A percentile compares a stretch with the other conserved stretches of the same genome.
Conservation (phyloP, 2,888 invertebrate species). For the Ischnura elegans region DNA sequence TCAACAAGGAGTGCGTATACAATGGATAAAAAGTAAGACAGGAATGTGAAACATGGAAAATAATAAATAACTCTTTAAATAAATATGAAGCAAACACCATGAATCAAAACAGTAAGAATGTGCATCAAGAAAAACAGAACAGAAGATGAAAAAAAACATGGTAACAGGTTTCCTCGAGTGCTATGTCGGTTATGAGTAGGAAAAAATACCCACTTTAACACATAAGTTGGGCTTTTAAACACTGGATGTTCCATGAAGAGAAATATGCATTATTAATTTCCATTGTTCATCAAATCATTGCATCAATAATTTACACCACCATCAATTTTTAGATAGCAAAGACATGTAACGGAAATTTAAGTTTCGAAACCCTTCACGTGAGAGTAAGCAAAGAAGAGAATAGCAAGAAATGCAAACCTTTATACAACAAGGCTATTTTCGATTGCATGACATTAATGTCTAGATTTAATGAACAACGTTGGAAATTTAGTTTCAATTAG, state of each 20-base stretch:
- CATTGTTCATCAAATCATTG: background rate
- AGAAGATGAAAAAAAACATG: background rate
- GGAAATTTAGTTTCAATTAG: background rate
- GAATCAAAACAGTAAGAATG: background rate
- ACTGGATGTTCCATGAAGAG: background rate
- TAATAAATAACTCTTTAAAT: conserved; percentile 26
- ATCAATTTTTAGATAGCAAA: background rate
- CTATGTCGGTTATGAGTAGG: background rate
- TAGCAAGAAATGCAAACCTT: background rate
- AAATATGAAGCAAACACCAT: background rate
- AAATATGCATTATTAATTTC: background rate
- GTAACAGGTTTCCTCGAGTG: background rate
- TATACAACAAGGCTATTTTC: background rate
- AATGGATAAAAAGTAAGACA: conserved; percentile 2
- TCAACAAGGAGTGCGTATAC: conserved; percentile 8
- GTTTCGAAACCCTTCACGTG: too few relatives aligned
- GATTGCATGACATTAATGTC: background rate
- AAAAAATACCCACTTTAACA: background rate
- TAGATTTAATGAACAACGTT: background rate
- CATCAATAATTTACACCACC: too few relatives aligned
- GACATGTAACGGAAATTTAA: too few relatives aligned
- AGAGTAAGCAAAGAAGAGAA: too few relatives aligned
- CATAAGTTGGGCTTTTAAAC: background rate
- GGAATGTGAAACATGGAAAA: background rate
- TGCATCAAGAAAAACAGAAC: background rate